A percentile compares a stretch with the other conserved stretches of the same genome.
Conservation (phyloP, 1,140 invertebrate genomes). For the Orussus abietinus region DNA sequence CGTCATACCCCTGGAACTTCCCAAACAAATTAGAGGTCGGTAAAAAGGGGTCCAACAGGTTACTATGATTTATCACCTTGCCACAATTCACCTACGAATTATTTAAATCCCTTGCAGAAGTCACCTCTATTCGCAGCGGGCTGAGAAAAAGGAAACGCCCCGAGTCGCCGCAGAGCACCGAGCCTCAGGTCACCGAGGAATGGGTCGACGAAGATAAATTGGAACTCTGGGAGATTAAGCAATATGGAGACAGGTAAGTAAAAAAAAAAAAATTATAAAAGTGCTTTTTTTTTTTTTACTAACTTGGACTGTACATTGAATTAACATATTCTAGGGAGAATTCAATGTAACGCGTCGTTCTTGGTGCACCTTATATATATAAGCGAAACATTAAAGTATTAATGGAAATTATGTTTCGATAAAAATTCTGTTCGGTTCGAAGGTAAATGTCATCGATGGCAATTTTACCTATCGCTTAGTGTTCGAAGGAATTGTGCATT, state of each 20-base stretch:
- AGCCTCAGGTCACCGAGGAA: conserved; percentile 86
- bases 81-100: conserved; percentile 10
- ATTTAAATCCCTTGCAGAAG: conserved; percentile 64
- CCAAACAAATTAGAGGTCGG: conserved; percentile 82
- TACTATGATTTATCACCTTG: neutral
- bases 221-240: conserved; percentile 95
- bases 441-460: no score
- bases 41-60: conserved; percentile 10
- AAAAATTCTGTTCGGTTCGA: no score
- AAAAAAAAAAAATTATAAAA: no score
- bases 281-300: no score
- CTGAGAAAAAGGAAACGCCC: conserved; percentile 86
- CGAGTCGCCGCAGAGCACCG: conserved; percentile 84
- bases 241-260: conserved; percentile 83
- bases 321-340: no score
- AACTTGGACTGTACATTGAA: no score
- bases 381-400: no score
- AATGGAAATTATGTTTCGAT: no score
- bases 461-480: no score
- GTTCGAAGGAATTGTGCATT: no score
- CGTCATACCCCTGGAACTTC: conserved; percentile 90
- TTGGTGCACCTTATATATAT: no score
- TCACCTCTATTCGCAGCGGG: conserved; percentile 89
- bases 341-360: no score
- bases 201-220: conserved; percentile 96